Base-by-base conservation (phyloP, 2,113 vertebrate species). In the Poecilia latipinna region DNA sequence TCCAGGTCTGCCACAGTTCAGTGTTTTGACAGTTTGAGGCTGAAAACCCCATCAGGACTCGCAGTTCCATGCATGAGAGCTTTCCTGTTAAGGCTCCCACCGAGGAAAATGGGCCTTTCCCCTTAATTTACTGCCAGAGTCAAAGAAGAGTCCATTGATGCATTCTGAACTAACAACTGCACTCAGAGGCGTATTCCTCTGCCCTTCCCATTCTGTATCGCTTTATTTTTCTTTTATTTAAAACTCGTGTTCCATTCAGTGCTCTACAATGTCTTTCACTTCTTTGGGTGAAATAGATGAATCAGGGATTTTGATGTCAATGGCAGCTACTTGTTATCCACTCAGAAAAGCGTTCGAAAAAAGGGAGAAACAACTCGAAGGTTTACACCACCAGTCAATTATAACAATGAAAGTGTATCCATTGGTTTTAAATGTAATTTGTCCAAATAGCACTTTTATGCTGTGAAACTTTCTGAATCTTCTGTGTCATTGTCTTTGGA, bases 31-130 rank as follows among this genome's bases (percentile, higher is more conserved):
- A 86, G 81, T 80, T 84, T 74, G 72, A 82, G 80, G 62, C 79
- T 77, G 66, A 77, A 82, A 90, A 88, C 39, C 75, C 86, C 84
- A 92, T 89, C 90, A 90, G 80, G 84, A 82, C 7, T 64, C 76
- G 80, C 76, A 26, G 44, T 72, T 86, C 78, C 75, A 89, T 61
- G 90, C 89, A 81, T 90, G 90, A 92, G 71, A 82, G 85, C 60
- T 65, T 88, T 91, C 86, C 86, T 83, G 85, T 90, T 89, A 88
- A 87, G 72, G 67, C 76, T 82, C 72, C 74, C 72, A 77, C 80
- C 70, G 88, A 90, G 82, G 88, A 91, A 89, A 87, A 90, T 83
- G 82, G 80, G 86, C 82, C 81, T 82, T 75, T 87, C 84, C 87
- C 87, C 78, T 84, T 89, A 84, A 92, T 89, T 92, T 91, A 85